Percentiles rank a stretch among this genome's conserved stretches.
Evolutionary conservation across 2,888 invertebrate species (phyloP).

Genomic region (Cerastis leucographa): DNA sequence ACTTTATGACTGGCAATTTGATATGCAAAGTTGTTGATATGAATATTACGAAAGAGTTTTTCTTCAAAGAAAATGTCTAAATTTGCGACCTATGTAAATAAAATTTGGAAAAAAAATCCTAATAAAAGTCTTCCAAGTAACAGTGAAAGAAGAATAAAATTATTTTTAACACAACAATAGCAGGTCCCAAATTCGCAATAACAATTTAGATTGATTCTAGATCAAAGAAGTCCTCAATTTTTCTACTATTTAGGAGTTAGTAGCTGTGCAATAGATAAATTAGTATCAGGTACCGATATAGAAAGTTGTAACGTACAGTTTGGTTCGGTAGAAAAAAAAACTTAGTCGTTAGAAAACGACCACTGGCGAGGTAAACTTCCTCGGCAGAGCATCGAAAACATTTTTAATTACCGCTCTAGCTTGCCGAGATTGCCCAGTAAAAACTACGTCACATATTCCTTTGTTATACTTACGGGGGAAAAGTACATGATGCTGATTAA

Average conservation of each 20-base stretch:
- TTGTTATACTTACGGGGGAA: constrained; percentile 28
- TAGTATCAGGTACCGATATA: constrained; percentile 49
- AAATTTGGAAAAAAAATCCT: not conserved
- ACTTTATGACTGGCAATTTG: constrained; percentile 27
- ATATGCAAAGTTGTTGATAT: constrained; percentile 13
- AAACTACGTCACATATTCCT: constrained; percentile 49
- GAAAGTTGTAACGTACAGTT: constrained; percentile 61
- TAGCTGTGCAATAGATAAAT: constrained; percentile 48
- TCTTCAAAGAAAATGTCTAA: not conserved
- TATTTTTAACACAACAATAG: not conserved
- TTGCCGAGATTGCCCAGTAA: constrained; percentile 41
- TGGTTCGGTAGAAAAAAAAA: constrained; percentile 42
- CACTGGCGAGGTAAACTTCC: constrained; percentile 51
- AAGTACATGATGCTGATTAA: constrained; percentile 36
- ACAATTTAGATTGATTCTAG: not conserved
- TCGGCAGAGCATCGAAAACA: constrained; percentile 52
- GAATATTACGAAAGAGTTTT: not conserved
- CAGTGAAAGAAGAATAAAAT: not conserved
- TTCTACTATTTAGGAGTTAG: constrained; percentile 10
- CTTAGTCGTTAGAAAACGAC: constrained; percentile 47
- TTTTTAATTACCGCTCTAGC: constrained; percentile 60
- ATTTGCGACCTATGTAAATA: not conserved
- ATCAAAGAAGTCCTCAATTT: not conserved
- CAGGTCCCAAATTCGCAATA: constrained; percentile 5
- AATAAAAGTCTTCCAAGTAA: not conserved